Conservation (phyloP, 2,797 vertebrate genomes). For the Distichodus sexfasciatus region DNA sequence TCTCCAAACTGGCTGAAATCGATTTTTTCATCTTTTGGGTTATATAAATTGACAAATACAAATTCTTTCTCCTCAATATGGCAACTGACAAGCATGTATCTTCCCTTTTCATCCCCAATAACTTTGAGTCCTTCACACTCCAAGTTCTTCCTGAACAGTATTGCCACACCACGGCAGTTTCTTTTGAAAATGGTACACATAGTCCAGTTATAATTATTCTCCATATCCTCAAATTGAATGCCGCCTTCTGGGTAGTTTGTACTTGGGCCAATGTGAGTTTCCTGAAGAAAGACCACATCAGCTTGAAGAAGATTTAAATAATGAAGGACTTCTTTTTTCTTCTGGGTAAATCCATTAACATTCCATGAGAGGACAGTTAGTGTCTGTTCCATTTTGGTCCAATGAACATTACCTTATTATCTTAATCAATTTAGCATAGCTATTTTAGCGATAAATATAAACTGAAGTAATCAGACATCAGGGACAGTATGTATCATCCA, state of each 20-base stretch:
- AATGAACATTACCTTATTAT: too few relatives aligned
- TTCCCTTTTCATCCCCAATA: constrained; percentile 26
- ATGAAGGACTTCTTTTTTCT: constrained; percentile 24
- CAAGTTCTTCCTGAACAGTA: constrained; percentile 40
- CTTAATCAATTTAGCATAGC: too few relatives aligned
- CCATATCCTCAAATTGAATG: constrained; percentile 26
- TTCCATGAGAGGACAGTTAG: constrained; percentile 45
- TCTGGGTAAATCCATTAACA: constrained; percentile 37
- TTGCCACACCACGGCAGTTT: constrained; percentile 38
- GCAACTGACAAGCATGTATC: constrained; percentile 32
- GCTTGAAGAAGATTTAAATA: constrained; percentile 28
- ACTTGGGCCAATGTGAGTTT: constrained; percentile 40
- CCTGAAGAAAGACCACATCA: constrained; percentile 47
- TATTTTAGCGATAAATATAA: too few relatives aligned
- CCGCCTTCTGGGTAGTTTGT: constrained; percentile 18
- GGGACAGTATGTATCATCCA: too few relatives aligned
- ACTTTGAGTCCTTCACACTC: constrained; percentile 30
- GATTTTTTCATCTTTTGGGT: constrained; percentile 38
- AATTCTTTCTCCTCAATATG: constrained; percentile 26
- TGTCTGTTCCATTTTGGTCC: too few relatives aligned
- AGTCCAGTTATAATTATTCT: constrained; percentile 12
- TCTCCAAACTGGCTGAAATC: constrained; percentile 6
- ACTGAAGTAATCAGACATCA: too few relatives aligned
- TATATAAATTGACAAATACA: constrained; percentile 45
- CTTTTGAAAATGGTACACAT: constrained; percentile 38